Conservation (phyloP, 1,140 invertebrate species). For the Probaryconus sp. region DNA sequence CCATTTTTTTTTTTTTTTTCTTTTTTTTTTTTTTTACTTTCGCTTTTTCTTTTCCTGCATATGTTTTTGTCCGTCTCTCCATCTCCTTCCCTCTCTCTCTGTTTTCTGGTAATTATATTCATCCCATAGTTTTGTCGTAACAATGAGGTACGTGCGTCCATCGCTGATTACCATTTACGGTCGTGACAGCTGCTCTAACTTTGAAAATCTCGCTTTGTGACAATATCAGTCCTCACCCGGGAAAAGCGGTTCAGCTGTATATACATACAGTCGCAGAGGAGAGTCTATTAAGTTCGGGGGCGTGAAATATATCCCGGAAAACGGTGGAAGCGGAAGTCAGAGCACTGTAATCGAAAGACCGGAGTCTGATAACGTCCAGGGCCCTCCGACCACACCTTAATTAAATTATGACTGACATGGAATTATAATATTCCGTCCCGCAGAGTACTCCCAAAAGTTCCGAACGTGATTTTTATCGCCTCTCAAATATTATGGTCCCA, state of each 20-base stretch:
- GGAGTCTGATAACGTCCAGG: constrained; percentile 21
- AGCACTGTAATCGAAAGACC: constrained; percentile 26
- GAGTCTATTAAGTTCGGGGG: too few relatives aligned
- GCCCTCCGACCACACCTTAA: constrained; percentile 4
- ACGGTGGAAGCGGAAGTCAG: constrained; percentile 23
- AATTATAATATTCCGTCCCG: not conserved
- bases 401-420: constrained; percentile 23
- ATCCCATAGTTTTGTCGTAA: constrained; percentile 12
- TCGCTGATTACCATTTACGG: constrained; percentile 44
- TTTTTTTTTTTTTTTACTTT: constrained; percentile 13
- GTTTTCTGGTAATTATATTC: constrained; percentile 27
- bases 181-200: constrained; percentile 36
- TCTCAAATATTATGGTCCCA: too few relatives aligned
- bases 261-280: constrained; percentile 17
- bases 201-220: constrained; percentile 45
- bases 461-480: too few relatives aligned
- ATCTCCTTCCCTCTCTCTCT: not conserved
- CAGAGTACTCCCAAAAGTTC: not conserved
- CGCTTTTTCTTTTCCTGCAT: constrained; percentile 6
- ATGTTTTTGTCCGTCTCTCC: not conserved
- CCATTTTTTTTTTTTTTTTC: too few relatives aligned
- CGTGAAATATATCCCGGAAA: constrained; percentile 34
- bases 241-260: constrained; percentile 27
- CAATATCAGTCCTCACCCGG: constrained; percentile 37
- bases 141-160: constrained; percentile 30